Conservation (phyloP, 2,888 invertebrate genomes). For the Harpalus rufipes region DNA sequence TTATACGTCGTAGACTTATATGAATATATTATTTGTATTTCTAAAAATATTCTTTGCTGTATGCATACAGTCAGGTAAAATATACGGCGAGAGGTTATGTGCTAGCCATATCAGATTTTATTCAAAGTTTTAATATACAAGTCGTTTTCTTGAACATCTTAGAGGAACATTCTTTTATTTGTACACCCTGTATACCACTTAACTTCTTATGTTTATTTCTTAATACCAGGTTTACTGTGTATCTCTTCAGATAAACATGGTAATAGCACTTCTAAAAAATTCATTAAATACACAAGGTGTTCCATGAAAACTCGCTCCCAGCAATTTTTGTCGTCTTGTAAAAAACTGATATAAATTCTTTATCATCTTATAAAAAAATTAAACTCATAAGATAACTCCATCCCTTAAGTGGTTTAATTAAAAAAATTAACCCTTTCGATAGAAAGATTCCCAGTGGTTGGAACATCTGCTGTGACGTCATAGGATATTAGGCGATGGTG, state of each 20-base stretch:
- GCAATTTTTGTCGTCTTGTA: conserved; percentile 9
- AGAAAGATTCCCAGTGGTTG: not conserved
- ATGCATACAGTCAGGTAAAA: too few relatives aligned
- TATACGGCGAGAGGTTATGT: too few relatives aligned
- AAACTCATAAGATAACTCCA: conserved; percentile 33
- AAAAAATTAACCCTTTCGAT: conserved; percentile 50
- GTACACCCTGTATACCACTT: not conserved
- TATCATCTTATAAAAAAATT: conserved; percentile 36
- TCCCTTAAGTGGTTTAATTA: conserved; percentile 54
- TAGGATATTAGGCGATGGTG: not conserved
- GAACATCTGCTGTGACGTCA: conserved; percentile 36
- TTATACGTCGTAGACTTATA: too few relatives aligned
- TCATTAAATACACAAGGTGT: conserved; percentile 21
- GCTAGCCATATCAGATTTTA: too few relatives aligned
- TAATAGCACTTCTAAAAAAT: not conserved
- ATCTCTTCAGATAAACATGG: not conserved
- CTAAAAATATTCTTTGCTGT: too few relatives aligned
- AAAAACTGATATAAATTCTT: conserved; percentile 41
- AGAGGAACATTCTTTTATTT: not conserved
- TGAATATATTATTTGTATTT: too few relatives aligned
- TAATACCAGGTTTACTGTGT: not conserved
- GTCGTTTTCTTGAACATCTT: not conserved
- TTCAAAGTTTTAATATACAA: not conserved
- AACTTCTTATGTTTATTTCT: not conserved
- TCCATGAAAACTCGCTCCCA: not conserved